Evolutionary conservation across 1,140 invertebrate species (phyloP), one percentile per base, ranked within the genome.

Genomic region (Thrips palmi): DNA sequence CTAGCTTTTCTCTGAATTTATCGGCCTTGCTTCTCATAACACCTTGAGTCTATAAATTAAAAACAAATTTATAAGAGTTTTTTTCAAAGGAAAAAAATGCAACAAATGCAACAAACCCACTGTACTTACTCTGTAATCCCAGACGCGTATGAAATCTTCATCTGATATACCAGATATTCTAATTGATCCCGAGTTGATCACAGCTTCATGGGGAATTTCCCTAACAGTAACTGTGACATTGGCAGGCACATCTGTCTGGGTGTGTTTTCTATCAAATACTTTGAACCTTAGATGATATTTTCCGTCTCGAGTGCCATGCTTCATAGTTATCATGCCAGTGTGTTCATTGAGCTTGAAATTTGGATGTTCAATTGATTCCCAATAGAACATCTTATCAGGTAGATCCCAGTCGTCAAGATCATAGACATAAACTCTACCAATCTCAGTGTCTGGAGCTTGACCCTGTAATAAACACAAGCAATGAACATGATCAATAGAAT

Each of bases 391-490:
- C 54, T 97, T 97, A 54, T 97, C 91, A 0, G 84, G 82, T 42
- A 93, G 56, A 65, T 97, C 92, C 91, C 89, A 97, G 54, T 97
- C 92, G 57, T 97, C 92, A 29, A 88, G 60, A 62, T 97, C 92
- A 54, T 89, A 86, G 0, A 94, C 88, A 55, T 96, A 93, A 2
- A 96, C 91, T 42, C 86, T 66, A 18, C 93, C 92, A 43, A 97
- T 89, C 56, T 85, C 82, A 0, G 86, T 88, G 46, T 91, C 80
- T 2, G 83, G 85, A 43, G 84, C 78, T 59, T 86, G 77, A 32
- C 86, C 83, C 74, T 91, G 68, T 40, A 55, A 55, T 44, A 37
- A 30, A 23, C 8, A 36, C 8, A 36, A 36, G 8, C 8, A 22
- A 22, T 27, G 8, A 23, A 29, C 6, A 27, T 8, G 12, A 25